Conservation (phyloP, 2,797 vertebrate genomes). For the Platalea minor region DNA sequence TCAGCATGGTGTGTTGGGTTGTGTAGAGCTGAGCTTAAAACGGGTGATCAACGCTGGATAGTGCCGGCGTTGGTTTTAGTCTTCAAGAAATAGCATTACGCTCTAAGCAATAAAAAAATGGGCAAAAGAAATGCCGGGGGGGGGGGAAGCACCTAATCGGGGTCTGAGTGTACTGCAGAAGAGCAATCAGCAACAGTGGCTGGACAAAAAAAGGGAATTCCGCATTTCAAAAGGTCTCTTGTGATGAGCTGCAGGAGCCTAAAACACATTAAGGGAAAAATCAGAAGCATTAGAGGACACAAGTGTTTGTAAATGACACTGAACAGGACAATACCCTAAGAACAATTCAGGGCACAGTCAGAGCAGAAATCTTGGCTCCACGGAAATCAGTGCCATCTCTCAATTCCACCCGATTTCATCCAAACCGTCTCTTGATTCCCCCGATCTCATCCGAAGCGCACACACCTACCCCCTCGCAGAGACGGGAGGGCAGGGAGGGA, state of each 20-base stretch:
- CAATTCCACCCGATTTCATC: too few species aligned
- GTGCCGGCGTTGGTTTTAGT: not conserved
- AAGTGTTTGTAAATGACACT: not conserved
- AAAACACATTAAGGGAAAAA: not conserved
- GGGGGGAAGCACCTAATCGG: too few species aligned
- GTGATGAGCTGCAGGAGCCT: not conserved
- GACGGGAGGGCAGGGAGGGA: not conserved
- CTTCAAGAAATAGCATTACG: not conserved
- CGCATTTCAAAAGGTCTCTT: not conserved
- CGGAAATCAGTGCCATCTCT: rapidly evolving
- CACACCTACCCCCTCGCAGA: too few species aligned
- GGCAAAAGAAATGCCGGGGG: not conserved
- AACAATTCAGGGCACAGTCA: not conserved
- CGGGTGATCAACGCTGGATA: rapidly evolving
- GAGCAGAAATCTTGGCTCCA: not conserved
- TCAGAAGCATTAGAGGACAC: not conserved
- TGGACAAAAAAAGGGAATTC: not conserved
- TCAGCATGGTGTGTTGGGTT: too few species aligned
- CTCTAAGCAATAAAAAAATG: rapidly evolving
- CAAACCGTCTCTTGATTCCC: too few species aligned
- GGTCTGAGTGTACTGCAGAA: not conserved
- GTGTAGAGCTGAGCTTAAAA: not conserved
- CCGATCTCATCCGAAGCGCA: rapidly evolving
- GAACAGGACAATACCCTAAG: too few species aligned
- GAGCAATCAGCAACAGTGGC: rapidly evolving